These are phyloP conservation scores for Neosilurus hyrtlii DNA, from an alignment of 2,797 vertebrate species.

Conservation along the genomic window DNA sequence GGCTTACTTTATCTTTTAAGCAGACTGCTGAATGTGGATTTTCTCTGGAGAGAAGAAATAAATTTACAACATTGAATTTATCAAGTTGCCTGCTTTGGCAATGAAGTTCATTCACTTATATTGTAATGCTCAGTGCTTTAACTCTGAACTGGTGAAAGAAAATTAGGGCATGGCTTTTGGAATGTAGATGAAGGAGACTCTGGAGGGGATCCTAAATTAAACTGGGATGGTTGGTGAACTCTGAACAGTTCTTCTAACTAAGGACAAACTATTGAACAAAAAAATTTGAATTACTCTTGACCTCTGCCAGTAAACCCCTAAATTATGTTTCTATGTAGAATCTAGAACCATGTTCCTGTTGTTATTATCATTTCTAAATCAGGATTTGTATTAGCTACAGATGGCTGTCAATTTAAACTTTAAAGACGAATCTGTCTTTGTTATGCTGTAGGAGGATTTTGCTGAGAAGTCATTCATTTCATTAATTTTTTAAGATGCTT, in stretches of 20 bases:
- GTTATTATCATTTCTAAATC: not conserved
- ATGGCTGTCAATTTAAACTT: not conserved
- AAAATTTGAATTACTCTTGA: not conserved
- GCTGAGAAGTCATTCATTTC: not conserved
- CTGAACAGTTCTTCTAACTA: not conserved
- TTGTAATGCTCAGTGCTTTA: not conserved
- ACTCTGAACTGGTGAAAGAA: too few species aligned
- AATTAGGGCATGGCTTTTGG: not conserved
- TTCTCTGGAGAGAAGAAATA: not conserved
- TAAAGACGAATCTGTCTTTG: not conserved
- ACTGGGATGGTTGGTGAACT: not conserved
- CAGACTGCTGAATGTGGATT: not conserved
- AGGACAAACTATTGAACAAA: not conserved
- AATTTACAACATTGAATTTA: not conserved
- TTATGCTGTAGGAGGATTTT: not conserved
- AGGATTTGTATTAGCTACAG: not conserved
- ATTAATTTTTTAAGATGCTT: too few species aligned
- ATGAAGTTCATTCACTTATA: not conserved
- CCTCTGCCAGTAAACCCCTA: not conserved
- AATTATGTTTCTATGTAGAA: not conserved
- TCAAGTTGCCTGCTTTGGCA: not conserved
- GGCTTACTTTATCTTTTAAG: constrained; percentile 36
- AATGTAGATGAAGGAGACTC: not conserved
- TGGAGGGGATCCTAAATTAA: not conserved
- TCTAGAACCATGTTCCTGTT: not conserved